A percentile compares a stretch with the other conserved stretches of the same genome.
Evolutionary conservation across 2,888 invertebrate genomes (phyloP).

Genomic region (Folsomia candida): DNA sequence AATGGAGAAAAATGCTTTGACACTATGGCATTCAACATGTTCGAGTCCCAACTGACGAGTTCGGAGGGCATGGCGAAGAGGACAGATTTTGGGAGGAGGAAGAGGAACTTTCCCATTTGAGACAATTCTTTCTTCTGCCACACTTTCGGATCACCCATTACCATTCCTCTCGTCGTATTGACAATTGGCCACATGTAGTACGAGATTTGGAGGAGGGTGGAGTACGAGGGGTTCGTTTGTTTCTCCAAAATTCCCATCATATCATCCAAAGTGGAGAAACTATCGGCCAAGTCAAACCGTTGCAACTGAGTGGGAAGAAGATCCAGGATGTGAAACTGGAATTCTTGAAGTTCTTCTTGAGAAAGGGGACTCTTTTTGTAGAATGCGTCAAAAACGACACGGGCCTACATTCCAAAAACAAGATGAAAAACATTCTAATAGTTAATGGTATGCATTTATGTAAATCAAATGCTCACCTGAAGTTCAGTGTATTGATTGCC

Average conservation of each 20-base stretch:
- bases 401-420: slow-evolving; percentile 21
- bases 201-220: slow-evolving; percentile 40
- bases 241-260: slow-evolving; percentile 37
- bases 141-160: slow-evolving; percentile 23
- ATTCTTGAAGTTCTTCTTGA: slow-evolving; percentile 43
- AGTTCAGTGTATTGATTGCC: slow-evolving; percentile 38
- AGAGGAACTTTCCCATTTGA: slow-evolving; percentile 39
- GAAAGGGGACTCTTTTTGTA: slow-evolving; percentile 29
- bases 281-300: slow-evolving; percentile 39
- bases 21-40: slow-evolving; percentile 27
- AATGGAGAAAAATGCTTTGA: slow-evolving; percentile 8
- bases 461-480: slow-evolving; percentile 27
- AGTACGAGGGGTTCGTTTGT: slow-evolving; percentile 23
- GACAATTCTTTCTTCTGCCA: slow-evolving; percentile 43
- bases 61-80: slow-evolving; percentile 33
- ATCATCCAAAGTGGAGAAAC: slow-evolving; percentile 41
- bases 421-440: slow-evolving; percentile 2
- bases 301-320: slow-evolving; percentile 35
- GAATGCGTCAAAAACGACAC: slow-evolving; percentile 41
- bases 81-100: slow-evolving; percentile 38
- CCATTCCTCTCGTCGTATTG: slow-evolving; percentile 22
- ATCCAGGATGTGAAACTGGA: slow-evolving; percentile 38
- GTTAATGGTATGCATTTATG: neutral
- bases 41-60: slow-evolving; percentile 42
- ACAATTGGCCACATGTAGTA: slow-evolving; percentile 43